phyloP scores from a whole-genome alignment of 2,797 vertebrate genomes.

The Manis javanica region DNA sequence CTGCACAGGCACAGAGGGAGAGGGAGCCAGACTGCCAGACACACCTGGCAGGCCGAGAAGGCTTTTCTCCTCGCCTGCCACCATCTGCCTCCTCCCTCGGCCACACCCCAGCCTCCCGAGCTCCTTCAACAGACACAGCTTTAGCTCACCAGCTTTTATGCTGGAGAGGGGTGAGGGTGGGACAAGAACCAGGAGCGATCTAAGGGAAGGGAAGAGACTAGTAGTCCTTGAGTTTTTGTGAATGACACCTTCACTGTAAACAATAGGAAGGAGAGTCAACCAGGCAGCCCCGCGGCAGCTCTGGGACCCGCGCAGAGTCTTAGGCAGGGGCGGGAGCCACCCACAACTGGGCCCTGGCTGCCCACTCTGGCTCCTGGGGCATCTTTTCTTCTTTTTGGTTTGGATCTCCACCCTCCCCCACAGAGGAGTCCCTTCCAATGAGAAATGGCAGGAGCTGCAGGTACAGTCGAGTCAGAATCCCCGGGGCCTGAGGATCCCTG shows the following conservation, averaged over 20 bases:
- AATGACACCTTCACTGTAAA: constrained; percentile 86
- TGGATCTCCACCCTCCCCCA: constrained; percentile 85
- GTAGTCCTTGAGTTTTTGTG: constrained; percentile 87
- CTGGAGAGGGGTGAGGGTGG: constrained; percentile 73
- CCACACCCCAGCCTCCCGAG: constrained; percentile 67
- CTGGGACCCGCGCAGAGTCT: constrained; percentile 87
- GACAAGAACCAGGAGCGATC: constrained; percentile 77
- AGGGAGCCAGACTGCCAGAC: constrained; percentile 19
- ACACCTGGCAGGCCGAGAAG: neutral
- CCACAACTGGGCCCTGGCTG: constrained; percentile 81
- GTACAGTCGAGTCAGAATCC: constrained; percentile 83
- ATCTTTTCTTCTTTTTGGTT: constrained; percentile 88
- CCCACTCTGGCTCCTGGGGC: constrained; percentile 85
- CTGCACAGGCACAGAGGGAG: constrained; percentile 51
- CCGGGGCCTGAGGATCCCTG: constrained; percentile 81
- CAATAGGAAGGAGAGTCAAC: constrained; percentile 86
- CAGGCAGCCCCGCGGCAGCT: constrained; percentile 85
- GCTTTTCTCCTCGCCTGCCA: constrained; percentile 54
- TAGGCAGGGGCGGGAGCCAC: constrained; percentile 80
- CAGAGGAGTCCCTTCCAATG: constrained; percentile 87
- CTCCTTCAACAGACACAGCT: constrained; percentile 66
- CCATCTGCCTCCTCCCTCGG: constrained; percentile 72
- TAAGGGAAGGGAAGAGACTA: constrained; percentile 82
- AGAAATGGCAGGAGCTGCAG: constrained; percentile 88
- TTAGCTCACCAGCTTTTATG: constrained; percentile 67